Base-by-base conservation (phyloP, 2,888 invertebrate genomes). In the Lapara coniferarum region DNA sequence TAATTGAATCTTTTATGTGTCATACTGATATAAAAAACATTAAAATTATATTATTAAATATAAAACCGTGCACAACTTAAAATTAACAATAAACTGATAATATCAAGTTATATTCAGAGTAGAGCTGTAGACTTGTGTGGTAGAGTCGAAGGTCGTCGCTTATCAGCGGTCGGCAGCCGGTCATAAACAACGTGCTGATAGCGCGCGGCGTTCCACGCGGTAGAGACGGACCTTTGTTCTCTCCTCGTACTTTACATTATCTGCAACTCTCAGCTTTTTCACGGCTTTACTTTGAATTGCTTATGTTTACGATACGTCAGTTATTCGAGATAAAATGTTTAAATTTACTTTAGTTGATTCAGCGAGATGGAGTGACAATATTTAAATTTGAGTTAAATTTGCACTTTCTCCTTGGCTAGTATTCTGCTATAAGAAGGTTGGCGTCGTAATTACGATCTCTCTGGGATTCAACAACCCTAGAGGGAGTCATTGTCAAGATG, bases 141-240 rank as follows among this genome's bases (percentile, higher is more conserved):
- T 59, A 44, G 59, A 44, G 16, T 49, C 19, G 49, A 46, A 63
- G 63, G 49, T 63, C 10, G 56, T 19, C 59, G 46, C 16, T 57
- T 63, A 63, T 63, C 63, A 63, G 49, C 63, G 19, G 19, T 6
- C 12, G 49, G 49, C 63, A 63, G 46, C 19, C 63, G 63, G 19
- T 19, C 59, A 10, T 16, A 46, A 59, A 59, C 46, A 59, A 46
- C 16, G 59, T 16, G 44, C 44, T 4, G 59, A 63, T 46, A 63
- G 46, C 46, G n/a, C 59, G 44, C 44, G 55, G 55, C 10, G 12
- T 5, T 16, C 10, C 55, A 19, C 10, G 16, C 55, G n/a, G 55
- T 55, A 55, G 55, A 55, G 55, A 53, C n/a, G 16, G 16, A 55
- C 55, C 19, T 37, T 37, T 37, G 10, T 12, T 55, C 55, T 0